Evolutionary conservation across 92 coral and sea anemone genomes (phyloP), one percentile per base, ranked within the genome.

Genomic region (Bergia puertoricense): DNA sequence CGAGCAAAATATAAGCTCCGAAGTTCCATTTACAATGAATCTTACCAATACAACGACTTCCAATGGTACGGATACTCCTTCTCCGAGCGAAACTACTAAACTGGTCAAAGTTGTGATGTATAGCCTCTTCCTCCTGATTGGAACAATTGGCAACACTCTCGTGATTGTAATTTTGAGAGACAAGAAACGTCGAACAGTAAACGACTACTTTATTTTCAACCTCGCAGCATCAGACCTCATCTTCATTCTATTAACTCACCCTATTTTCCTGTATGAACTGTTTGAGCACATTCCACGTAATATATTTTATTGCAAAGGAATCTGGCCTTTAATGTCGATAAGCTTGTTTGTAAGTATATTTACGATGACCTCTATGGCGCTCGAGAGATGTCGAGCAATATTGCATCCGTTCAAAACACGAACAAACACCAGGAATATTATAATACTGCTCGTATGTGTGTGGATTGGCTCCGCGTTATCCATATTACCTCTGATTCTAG

Each of bases 311-410:
- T 95, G 98, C 82, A 95, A 93, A 88, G 77, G 92, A 11, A 83
- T 93, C 22, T 95, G 98, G 98, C 98, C 98, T 1, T 89, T 95
- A 88, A 95, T 95, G 98, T 95, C 98, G 1, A 88, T 95, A 7
- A 90, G 93, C 46, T 74, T 95, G 73, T 92, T 90, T 59, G 96
- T 91, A 11, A 93, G 98, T 77, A 84, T 91, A 42, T 90, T 93
- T 48, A 95, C 96, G 37, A 85, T 95, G 75, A 81, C 92, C 15
- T 92, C 88, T 38, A 95, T 95, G 98, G 92, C 98, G 6, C 75
- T 93, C 43, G 98, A 95, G 65, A 91, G 96, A 36, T 93, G 98
- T 54, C 90, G 96, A 8, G 98, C 95, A 44, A 92, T 95, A 41
- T 73, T 91, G 36, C 92, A 89, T 39, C 98, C 98, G 36, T 89